Percentiles rank a stretch among this genome's conserved stretches.
Evolutionary conservation across 2,888 invertebrate species (phyloP).

Genomic region (Drosophila testacea): DNA sequence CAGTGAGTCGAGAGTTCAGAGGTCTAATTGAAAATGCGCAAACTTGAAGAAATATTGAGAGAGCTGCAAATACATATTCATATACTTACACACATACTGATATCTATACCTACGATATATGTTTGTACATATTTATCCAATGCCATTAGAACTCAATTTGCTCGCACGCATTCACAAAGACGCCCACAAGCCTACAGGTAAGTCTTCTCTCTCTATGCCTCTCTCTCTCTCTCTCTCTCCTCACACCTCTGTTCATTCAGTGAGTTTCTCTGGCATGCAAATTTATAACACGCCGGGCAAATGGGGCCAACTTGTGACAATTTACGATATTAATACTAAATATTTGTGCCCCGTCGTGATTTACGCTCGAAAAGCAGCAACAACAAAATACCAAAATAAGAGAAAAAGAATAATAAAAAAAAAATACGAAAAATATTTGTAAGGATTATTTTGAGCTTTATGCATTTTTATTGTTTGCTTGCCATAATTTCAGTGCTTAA

Average conservation of each 20-base stretch:
- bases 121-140: slow-evolving; percentile 35
- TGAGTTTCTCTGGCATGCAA: slow-evolving; percentile 56
- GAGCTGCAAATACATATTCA: slow-evolving; percentile 28
- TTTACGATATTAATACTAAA: slow-evolving; percentile 83
- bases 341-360: slow-evolving; percentile 81
- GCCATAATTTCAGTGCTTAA: slow-evolving; percentile 76
- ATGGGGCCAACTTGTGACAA: slow-evolving; percentile 82
- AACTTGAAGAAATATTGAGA: slow-evolving; percentile 77
- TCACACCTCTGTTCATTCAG: neutral
- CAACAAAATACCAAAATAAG: slow-evolving; percentile 9
- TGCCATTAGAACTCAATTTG: slow-evolving; percentile 77
- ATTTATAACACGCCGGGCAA: slow-evolving; percentile 80
- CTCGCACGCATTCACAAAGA: slow-evolving; percentile 57
- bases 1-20: slow-evolving; percentile 74
- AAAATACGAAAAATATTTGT: slow-evolving; percentile 29
- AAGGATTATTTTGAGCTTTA: slow-evolving; percentile 75
- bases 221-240: neutral
- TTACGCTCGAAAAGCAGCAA: slow-evolving; percentile 49
- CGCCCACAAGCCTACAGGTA: slow-evolving; percentile 59
- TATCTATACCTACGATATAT: slow-evolving; percentile 10
- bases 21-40: slow-evolving; percentile 83
- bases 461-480: slow-evolving; percentile 75
- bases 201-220: neutral
- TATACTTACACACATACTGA: neutral
- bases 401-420: neutral